A percentile compares a stretch with the other conserved stretches of the same genome.
Conservation (phyloP, 2,888 invertebrate species). For the Argyresthia goedartella region DNA sequence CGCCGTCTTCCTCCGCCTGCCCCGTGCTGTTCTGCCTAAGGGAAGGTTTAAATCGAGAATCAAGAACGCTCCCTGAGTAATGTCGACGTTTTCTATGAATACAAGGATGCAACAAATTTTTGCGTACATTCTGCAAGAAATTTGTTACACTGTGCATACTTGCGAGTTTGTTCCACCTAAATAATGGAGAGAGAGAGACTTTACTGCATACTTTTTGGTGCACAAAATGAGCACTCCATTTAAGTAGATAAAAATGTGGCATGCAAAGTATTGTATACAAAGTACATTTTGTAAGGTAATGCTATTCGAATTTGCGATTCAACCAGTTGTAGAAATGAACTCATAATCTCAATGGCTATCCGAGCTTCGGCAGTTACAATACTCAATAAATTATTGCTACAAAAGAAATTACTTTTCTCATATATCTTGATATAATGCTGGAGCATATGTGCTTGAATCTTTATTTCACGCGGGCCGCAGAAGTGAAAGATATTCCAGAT, state of each 20-base stretch:
- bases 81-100: slow-evolving; percentile 7
- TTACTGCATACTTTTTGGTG: too few relatives aligned
- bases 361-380: slow-evolving; percentile 28
- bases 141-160: slow-evolving; percentile 1
- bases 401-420: slow-evolving; percentile 39
- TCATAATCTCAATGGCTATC: slow-evolving; percentile 22
- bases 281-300: too few relatives aligned
- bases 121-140: neutral
- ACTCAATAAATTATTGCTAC: slow-evolving; percentile 36
- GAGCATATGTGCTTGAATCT: slow-evolving; percentile 46
- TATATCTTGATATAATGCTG: slow-evolving; percentile 42
- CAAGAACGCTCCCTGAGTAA: slow-evolving; percentile 5
- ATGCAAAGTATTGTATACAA: too few relatives aligned
- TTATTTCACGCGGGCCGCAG: slow-evolving; percentile 45
- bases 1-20: slow-evolving; percentile 34
- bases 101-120: slow-evolving; percentile 4
- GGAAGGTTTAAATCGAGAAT: slow-evolving; percentile 31
- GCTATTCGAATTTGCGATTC: too few relatives aligned
- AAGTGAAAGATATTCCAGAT: slow-evolving; percentile 59
- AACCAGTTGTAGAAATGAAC: too few relatives aligned
- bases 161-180: neutral
- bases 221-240: too few relatives aligned
- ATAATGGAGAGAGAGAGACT: neutral
- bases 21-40: slow-evolving; percentile 24
- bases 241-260: too few relatives aligned